These are phyloP conservation scores for Eumeta japonica DNA, from an alignment of 1,140 invertebrate species.

Conservation along the genomic window DNA sequence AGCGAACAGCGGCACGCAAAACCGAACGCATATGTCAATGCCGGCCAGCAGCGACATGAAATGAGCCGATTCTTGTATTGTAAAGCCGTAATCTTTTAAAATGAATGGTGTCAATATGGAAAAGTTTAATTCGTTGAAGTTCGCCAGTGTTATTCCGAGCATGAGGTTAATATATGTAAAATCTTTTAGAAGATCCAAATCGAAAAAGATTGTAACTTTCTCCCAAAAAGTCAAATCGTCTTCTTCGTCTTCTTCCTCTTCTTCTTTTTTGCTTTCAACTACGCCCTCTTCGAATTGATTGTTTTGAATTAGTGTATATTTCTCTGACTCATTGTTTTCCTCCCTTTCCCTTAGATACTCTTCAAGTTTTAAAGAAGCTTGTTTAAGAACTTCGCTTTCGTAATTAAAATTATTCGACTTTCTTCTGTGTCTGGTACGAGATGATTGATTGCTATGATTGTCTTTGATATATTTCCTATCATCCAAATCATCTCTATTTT, in stretches of 20 bases:
- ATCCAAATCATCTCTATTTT: slow-evolving; percentile 36
- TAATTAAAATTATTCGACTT: slow-evolving; percentile 50
- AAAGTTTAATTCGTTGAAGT: slow-evolving; percentile 70
- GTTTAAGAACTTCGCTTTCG: slow-evolving; percentile 48
- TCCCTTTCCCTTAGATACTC: slow-evolving; percentile 42
- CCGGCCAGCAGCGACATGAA: slow-evolving; percentile 63
- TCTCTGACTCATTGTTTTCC: slow-evolving; percentile 20
- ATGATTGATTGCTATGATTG: slow-evolving; percentile 46
- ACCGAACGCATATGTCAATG: slow-evolving; percentile 61
- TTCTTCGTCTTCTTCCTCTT: slow-evolving; percentile 24
- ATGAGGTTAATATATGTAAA: slow-evolving; percentile 67
- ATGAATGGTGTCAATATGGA: slow-evolving; percentile 69
- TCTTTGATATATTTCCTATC: slow-evolving; percentile 46
- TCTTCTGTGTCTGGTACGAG: slow-evolving; percentile 26
- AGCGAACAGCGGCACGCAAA: slow-evolving; percentile 64
- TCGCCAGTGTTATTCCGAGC: slow-evolving; percentile 66
- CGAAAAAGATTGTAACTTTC: slow-evolving; percentile 61
- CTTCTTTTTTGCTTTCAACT: slow-evolving; percentile 19
- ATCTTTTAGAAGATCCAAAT: slow-evolving; percentile 66
- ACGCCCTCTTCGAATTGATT: slow-evolving; percentile 14
- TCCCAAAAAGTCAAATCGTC: slow-evolving; percentile 49
- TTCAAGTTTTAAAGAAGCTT: slow-evolving; percentile 50
- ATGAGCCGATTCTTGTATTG: slow-evolving; percentile 59
- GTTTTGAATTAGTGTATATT: slow-evolving; percentile 30
- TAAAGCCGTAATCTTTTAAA: slow-evolving; percentile 61